These are phyloP conservation scores for Tragelaphus strepsiceros DNA, from an alignment of 2,113 vertebrate genomes.

Conservation along the genomic window DNA sequence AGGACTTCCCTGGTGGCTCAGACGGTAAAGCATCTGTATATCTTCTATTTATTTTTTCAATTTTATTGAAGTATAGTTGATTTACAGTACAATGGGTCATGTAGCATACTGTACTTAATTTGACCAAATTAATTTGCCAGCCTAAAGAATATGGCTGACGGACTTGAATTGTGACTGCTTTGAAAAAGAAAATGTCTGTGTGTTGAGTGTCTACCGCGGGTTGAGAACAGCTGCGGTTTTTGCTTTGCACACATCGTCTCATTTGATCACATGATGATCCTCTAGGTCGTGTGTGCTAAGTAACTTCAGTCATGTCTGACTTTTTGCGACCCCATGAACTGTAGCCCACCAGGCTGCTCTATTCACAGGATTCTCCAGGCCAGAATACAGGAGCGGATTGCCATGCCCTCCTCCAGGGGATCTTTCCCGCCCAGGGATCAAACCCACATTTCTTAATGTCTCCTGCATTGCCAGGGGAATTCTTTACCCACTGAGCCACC, in stretches of 20 bases:
- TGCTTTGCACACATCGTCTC: background rate
- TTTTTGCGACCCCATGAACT: background rate
- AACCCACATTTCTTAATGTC: background rate
- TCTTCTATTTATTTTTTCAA: background rate
- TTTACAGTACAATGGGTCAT: background rate
- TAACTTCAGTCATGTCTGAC: background rate
- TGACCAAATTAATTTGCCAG: background rate
- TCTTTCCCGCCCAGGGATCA: background rate
- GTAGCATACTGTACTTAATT: background rate
- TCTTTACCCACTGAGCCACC: background rate
- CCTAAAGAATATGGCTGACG: background rate
- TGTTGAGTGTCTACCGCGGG: fast-evolving
- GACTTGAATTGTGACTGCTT: background rate
- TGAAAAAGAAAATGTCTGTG: background rate
- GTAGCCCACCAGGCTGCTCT: background rate
- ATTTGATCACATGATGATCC: background rate
- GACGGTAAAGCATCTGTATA: fast-evolving
- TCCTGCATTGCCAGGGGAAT: background rate
- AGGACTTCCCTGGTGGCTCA: too few relatives aligned
- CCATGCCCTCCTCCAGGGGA: background rate
- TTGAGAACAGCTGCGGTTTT: background rate
- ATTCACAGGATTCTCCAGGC: background rate
- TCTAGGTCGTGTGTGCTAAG: background rate
- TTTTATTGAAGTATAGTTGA: background rate
- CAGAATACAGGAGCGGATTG: background rate